These are phyloP conservation scores for Andrena fulva DNA, from an alignment of 2,888 invertebrate genomes.

Conservation along the genomic window DNA sequence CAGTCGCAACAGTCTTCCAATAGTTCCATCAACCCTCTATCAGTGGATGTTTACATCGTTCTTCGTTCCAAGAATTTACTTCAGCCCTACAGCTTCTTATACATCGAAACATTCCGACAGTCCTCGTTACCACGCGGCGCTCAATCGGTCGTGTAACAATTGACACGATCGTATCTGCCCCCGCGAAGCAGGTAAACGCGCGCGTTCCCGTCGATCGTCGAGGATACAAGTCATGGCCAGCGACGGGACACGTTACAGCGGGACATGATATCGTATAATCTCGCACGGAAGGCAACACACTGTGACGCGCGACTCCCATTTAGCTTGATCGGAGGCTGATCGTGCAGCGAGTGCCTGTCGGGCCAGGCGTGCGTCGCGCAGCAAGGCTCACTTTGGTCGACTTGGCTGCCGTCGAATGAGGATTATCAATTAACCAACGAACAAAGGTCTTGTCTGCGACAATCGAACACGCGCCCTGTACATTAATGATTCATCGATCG, in stretches of 20 bases:
- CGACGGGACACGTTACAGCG: conserved; percentile 23
- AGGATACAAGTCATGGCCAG: conserved; percentile 3
- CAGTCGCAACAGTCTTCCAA: no score
- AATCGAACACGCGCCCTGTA: conserved; percentile 55
- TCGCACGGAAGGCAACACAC: conserved; percentile 46
- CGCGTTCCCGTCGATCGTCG: conserved; percentile 14
- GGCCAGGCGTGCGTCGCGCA: conserved; percentile 15
- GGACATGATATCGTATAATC: conserved; percentile 48
- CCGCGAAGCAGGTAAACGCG: conserved; percentile 11
- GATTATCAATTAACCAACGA: conserved; percentile 70
- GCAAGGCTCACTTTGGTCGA: conserved; percentile 41
- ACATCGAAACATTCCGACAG: neutral
- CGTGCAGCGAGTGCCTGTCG: conserved; percentile 39
- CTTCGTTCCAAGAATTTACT: no score
- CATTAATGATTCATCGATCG: conserved; percentile 76
- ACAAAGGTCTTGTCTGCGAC: conserved; percentile 68
- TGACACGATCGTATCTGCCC: conserved; percentile 10
- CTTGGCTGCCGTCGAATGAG: conserved; percentile 58
- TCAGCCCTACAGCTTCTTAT: no score
- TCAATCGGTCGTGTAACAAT: conserved; percentile 21
- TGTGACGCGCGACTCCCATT: conserved; percentile 49
- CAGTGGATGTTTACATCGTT: no score
- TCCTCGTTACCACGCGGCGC: neutral
- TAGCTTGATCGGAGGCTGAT: conserved; percentile 53
- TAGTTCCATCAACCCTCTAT: no score